Evolutionary conservation across 2,888 invertebrate species (phyloP).

Genomic region (Hypercompe scribonia): DNA sequence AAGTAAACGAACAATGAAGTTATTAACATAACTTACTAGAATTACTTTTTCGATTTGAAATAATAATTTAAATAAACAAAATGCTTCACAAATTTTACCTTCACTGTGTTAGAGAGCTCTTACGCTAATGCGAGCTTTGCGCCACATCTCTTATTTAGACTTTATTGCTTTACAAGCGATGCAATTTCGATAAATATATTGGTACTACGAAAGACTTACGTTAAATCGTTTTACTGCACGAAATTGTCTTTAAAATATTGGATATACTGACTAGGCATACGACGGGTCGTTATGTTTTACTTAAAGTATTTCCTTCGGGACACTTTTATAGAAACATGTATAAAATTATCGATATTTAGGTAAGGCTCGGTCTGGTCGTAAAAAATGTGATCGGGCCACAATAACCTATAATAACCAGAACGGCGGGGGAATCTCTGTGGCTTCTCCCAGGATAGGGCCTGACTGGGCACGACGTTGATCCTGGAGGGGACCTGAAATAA

Average conservation of each 20-base stretch:
- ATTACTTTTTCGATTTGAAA: not conserved
- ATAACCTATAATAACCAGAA: too few relatives aligned
- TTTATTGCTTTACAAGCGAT: conserved; percentile 49
- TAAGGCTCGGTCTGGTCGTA: too few relatives aligned
- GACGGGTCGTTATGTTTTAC: not conserved
- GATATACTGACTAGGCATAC: not conserved
- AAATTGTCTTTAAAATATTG: not conserved
- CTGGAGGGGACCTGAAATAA: too few relatives aligned
- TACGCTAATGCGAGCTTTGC: conserved; percentile 46
- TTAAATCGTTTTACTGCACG: not conserved
- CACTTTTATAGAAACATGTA: not conserved
- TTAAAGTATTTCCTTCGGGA: not conserved
- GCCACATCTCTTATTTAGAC: conserved; percentile 41
- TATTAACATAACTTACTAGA: too few relatives aligned
- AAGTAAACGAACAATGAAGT: too few relatives aligned
- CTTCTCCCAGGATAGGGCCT: too few relatives aligned
- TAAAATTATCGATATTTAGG: not conserved
- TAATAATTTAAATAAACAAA: conserved; percentile 11
- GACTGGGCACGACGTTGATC: too few relatives aligned
- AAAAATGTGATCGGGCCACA: too few relatives aligned
- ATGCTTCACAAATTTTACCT: conserved; percentile 40
- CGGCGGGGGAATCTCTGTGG: too few relatives aligned
- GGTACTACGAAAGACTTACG: conserved; percentile 6
- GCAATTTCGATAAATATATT: conserved; percentile 40
- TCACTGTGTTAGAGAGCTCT: conserved; percentile 52